A percentile compares a stretch with the other conserved stretches of the same genome.
phyloP scores from a whole-genome alignment of 1,140 invertebrate species.

The Dreissena polymorpha region DNA sequence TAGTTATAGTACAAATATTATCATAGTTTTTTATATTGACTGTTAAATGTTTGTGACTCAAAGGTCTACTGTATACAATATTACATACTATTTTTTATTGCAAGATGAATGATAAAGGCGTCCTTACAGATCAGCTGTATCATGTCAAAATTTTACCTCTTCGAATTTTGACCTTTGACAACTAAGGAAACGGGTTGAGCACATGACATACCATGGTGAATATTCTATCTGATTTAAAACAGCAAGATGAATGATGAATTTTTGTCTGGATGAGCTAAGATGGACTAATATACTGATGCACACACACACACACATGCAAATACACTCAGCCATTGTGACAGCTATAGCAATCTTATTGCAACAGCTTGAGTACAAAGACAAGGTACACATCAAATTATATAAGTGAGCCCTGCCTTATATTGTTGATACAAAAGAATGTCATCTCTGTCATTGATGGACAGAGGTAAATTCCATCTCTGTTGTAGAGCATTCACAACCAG shows the following conservation, averaged over 20 bases:
- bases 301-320: neutral
- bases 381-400: too few relatives aligned
- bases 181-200: too few relatives aligned
- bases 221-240: neutral
- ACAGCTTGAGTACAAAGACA: neutral
- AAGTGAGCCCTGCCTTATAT: slow-evolving; percentile 86
- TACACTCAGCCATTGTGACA: neutral
- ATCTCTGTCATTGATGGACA: slow-evolving; percentile 88
- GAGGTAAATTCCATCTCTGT: slow-evolving; percentile 88
- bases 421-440: slow-evolving; percentile 90
- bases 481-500: slow-evolving; percentile 90
- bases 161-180: too few relatives aligned
- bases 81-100: too few relatives aligned
- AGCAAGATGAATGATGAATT: neutral
- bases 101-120: too few relatives aligned
- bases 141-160: too few relatives aligned
- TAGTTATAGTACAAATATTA: too few relatives aligned
- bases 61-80: too few relatives aligned
- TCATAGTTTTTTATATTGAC: too few relatives aligned
- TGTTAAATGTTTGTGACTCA: too few relatives aligned
- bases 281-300: neutral
- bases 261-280: neutral
- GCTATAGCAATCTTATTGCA: neutral
- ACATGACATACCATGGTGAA: too few relatives aligned
- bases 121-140: too few relatives aligned